phyloP scores from a whole-genome alignment of 2,797 vertebrate genomes.

The Girardinus metallicus region DNA sequence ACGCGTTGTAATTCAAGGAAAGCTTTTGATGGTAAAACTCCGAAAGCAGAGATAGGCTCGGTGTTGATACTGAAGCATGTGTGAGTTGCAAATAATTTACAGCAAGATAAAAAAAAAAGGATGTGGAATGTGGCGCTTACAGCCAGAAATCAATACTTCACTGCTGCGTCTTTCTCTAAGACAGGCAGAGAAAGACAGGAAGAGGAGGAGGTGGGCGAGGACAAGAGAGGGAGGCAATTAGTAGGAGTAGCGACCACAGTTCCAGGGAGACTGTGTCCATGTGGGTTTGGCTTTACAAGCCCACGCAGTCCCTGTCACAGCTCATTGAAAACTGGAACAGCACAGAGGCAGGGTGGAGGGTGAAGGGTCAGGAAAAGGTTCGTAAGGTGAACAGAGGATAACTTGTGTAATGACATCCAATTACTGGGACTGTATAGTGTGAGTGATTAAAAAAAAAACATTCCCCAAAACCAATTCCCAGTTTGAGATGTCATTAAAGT shows the following conservation, averaged over 20 bases:
- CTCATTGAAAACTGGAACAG: slow-evolving; percentile 57
- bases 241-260: slow-evolving; percentile 53
- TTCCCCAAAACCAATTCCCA: not conserved
- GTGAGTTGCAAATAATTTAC: slow-evolving; percentile 56
- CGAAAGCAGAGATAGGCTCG: slow-evolving; percentile 13
- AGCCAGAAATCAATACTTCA: slow-evolving; percentile 24
- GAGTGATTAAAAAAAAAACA: not conserved
- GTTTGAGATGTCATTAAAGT: not conserved
- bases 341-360: slow-evolving; percentile 33
- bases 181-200: slow-evolving; percentile 2
- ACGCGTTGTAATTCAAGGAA: slow-evolving; percentile 26
- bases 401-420: slow-evolving; percentile 9
- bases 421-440: not conserved
- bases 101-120: slow-evolving; percentile 30
- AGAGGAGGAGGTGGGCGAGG: not conserved
- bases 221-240: slow-evolving; percentile 54
- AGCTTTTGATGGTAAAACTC: slow-evolving; percentile 46
- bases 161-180: slow-evolving; percentile 14
- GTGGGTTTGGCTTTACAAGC: slow-evolving; percentile 41
- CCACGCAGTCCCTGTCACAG: slow-evolving; percentile 57
- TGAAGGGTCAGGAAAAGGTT: slow-evolving; percentile 32
- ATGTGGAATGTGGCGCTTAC: slow-evolving; percentile 41
- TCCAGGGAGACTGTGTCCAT: slow-evolving; percentile 31
- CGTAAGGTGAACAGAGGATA: slow-evolving; percentile 26
- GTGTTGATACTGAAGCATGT: slow-evolving; percentile 42